Conservation (phyloP, 2,888 invertebrate genomes). For the Hetaerina titia region DNA sequence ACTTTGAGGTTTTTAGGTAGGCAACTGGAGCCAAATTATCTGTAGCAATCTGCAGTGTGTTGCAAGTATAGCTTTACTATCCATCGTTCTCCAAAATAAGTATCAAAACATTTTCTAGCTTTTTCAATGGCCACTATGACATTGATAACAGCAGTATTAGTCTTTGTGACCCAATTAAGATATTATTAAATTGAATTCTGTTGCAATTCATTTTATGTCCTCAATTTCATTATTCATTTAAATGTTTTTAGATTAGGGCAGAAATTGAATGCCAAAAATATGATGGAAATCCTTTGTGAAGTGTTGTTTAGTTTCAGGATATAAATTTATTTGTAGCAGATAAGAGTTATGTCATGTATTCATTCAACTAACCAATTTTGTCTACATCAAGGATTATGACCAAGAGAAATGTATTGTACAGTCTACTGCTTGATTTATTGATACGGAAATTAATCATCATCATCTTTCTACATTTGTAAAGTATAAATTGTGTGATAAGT, state of each 20-base stretch:
- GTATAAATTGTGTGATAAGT: slow-evolving; percentile 35
- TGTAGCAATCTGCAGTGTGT: no score
- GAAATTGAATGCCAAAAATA: neutral
- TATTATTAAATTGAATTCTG: no score
- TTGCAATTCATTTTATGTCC: no score
- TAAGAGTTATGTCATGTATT: slow-evolving; percentile 1
- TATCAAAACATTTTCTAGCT: no score
- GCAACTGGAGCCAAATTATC: no score
- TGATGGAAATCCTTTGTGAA: slow-evolving; percentile 2
- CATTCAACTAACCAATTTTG: slow-evolving; percentile 31
- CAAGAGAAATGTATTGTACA: slow-evolving; percentile 39
- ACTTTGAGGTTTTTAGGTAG: no score
- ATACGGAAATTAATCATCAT: slow-evolving; percentile 35
- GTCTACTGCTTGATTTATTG: slow-evolving; percentile 39
- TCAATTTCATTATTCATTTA: neutral
- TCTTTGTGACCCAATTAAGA: no score
- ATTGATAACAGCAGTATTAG: no score
- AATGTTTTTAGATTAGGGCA: neutral
- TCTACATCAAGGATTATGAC: slow-evolving; percentile 33
- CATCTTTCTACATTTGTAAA: slow-evolving; percentile 39
- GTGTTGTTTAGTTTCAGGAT: slow-evolving; percentile 22
- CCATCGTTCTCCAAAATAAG: no score
- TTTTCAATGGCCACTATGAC: no score
- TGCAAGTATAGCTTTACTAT: no score
- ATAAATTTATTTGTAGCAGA: neutral